A percentile compares a stretch with the other conserved stretches of the same genome.
Evolutionary conservation across 1,140 invertebrate genomes (phyloP).

Genomic region (Brachionus plicatilis): DNA sequence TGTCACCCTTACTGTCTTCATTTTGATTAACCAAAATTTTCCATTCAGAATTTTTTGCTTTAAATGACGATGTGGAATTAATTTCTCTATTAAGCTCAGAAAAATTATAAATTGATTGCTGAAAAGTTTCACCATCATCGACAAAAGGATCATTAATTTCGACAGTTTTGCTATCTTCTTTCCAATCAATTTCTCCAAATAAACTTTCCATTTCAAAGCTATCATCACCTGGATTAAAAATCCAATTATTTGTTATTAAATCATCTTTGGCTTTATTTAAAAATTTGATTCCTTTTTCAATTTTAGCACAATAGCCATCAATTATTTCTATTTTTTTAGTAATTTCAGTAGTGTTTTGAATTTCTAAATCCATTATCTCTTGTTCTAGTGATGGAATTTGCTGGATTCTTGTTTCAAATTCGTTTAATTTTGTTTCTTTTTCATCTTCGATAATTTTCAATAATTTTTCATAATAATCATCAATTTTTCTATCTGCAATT

Average conservation of each 20-base stretch:
- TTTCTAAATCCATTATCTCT: background rate
- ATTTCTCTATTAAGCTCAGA: too few relatives aligned
- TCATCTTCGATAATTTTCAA: background rate
- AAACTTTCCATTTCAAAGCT: too few relatives aligned
- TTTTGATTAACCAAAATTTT: too few relatives aligned
- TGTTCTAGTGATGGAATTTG: background rate
- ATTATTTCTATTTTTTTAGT: background rate
- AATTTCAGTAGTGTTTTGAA: background rate
- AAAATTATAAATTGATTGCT: too few relatives aligned
- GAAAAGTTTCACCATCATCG: too few relatives aligned
- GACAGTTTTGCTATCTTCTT: too few relatives aligned
- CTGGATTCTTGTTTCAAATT: background rate
- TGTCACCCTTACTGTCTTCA: too few relatives aligned
- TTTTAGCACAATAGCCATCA: background rate
- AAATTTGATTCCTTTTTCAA: background rate
- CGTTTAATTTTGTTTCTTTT: background rate
- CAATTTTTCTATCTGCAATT: background rate
- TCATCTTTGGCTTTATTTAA: background rate
- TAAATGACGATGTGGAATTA: too few relatives aligned
- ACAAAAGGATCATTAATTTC: too few relatives aligned
- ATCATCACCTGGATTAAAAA: background rate
- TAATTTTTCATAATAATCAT: background rate
- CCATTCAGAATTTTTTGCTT: too few relatives aligned
- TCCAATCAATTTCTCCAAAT: too few relatives aligned
- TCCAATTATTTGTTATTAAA: background rate